Conservation (phyloP, 2,888 invertebrate species). For the Papilio protenor region DNA sequence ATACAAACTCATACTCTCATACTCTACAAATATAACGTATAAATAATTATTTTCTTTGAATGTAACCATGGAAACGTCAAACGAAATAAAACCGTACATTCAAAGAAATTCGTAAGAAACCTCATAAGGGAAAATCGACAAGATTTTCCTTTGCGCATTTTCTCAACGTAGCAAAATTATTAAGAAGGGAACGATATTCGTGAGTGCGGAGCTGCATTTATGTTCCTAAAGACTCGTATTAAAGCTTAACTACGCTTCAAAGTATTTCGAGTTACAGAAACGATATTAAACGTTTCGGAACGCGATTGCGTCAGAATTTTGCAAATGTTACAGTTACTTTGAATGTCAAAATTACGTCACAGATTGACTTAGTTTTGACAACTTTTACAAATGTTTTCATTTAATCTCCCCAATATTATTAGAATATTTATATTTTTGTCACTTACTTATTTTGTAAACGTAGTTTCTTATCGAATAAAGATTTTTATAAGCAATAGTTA, state of each 20-base stretch:
- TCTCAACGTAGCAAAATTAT: constrained; percentile 10
- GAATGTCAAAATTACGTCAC: neutral
- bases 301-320: constrained; percentile 2
- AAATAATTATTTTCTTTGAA: neutral
- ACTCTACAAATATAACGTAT: too few species aligned
- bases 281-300: constrained; percentile 5
- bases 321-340: neutral
- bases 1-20: too few species aligned
- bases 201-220: constrained; percentile 17
- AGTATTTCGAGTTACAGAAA: neutral
- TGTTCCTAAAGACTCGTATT: constrained; percentile 3
- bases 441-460: too few species aligned
- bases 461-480: too few species aligned
- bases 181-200: constrained; percentile 9
- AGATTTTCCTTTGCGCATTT: constrained; percentile 23
- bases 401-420: neutral
- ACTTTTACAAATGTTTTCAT: neutral
- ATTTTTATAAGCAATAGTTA: too few species aligned
- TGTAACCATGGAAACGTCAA: neutral
- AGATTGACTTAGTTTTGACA: too few species aligned
- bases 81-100: neutral
- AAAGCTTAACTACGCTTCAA: constrained; percentile 1
- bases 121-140: constrained; percentile 1
- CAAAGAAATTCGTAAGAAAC: constrained; percentile 4
- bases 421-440: too few species aligned